Evolutionary conservation across 2,797 vertebrate genomes (phyloP).

Genomic region (Hafferia zeledoni): DNA sequence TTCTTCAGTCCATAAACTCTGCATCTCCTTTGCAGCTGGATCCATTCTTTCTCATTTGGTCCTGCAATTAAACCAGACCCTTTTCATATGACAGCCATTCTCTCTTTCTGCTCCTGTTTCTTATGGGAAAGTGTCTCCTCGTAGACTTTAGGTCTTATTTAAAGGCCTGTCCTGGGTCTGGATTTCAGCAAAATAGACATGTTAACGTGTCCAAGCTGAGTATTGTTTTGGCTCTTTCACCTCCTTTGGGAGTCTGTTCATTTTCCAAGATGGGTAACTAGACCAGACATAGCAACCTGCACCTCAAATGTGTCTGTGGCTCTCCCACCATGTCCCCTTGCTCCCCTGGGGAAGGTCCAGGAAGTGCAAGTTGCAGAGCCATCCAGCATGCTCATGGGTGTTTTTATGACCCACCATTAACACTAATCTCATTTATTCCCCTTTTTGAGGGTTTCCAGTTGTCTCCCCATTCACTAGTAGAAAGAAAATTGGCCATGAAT

Average conservation of each 20-base stretch:
- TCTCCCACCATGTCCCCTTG: background rate
- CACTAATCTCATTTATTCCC: background rate
- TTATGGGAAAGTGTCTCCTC: background rate
- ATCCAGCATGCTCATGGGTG: background rate
- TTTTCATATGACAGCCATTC: background rate
- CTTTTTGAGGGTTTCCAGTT: background rate
- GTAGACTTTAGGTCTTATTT: background rate
- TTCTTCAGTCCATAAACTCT: background rate
- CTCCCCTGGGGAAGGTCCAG: background rate
- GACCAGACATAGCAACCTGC: background rate
- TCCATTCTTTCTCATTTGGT: background rate
- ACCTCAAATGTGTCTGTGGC: background rate
- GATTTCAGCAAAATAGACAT: fast-evolving
- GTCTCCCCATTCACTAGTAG: background rate
- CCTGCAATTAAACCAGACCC: background rate
- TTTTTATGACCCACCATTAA: background rate
- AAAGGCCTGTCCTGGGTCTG: background rate
- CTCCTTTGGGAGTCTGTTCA: background rate
- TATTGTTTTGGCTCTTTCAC: background rate
- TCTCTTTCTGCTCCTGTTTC: background rate
- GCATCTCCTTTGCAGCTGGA: background rate
- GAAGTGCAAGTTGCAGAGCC: background rate
- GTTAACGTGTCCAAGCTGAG: background rate
- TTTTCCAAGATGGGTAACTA: background rate
- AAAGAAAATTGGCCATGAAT: background rate